These are phyloP conservation scores for Microchirus variegatus DNA, from an alignment of 2,797 vertebrate genomes.

Conservation along the genomic window DNA sequence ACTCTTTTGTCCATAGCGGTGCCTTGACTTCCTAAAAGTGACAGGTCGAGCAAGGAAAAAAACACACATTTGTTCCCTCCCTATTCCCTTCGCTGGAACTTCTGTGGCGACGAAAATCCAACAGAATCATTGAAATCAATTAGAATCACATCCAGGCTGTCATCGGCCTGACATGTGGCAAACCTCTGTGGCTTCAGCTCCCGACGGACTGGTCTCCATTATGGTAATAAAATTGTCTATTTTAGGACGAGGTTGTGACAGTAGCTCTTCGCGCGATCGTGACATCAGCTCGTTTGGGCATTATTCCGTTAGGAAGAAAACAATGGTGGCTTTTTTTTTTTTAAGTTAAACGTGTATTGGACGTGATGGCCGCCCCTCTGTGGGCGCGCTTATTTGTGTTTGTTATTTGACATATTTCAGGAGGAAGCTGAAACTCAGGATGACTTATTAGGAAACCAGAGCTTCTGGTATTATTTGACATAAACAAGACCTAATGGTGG, in stretches of 20 bases:
- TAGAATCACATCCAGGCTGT: conserved; percentile 76
- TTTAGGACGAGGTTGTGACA: conserved; percentile 51
- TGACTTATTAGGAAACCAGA: conserved; percentile 5
- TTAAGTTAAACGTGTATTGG: background rate
- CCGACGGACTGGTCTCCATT: conserved; percentile 51
- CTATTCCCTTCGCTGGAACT: conserved; percentile 18
- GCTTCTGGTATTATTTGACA: conserved; percentile 22
- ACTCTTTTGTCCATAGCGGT: conserved; percentile 20
- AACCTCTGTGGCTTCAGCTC: conserved; percentile 45
- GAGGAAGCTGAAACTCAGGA: conserved; percentile 8
- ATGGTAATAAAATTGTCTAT: conserved; percentile 61
- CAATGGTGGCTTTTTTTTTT: conserved; percentile 10
- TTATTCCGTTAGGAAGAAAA: conserved; percentile 51
- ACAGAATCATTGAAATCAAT: conserved; percentile 81
- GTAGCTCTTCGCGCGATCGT: conserved; percentile 20
- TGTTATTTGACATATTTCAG: conserved; percentile 40
- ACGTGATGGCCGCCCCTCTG: conserved; percentile 25
- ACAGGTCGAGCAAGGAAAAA: conserved; percentile 27
- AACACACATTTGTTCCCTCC: conserved; percentile 22
- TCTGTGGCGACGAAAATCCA: conserved; percentile 60
- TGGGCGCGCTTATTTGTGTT: conserved; percentile 30
- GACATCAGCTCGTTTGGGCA: conserved; percentile 31
- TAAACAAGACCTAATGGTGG: conserved; percentile 10
- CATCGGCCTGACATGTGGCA: conserved; percentile 61
- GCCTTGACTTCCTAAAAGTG: conserved; percentile 39